A percentile compares a stretch with the other conserved stretches of the same genome.
phyloP scores from a whole-genome alignment of 2,888 invertebrate species.

The Caenorhabditis sp. region DNA sequence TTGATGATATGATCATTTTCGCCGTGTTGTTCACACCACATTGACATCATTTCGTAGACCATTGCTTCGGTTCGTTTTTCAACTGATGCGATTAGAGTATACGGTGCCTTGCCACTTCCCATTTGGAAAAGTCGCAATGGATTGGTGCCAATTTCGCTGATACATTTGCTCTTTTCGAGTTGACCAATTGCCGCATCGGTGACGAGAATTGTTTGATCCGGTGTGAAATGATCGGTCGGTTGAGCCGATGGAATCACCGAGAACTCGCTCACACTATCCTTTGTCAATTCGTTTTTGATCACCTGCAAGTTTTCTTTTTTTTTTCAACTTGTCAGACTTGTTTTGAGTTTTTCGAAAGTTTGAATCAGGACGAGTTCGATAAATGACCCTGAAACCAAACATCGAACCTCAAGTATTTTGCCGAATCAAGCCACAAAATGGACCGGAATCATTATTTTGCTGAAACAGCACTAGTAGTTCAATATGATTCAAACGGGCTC shows the following conservation, averaged over 20 bases:
- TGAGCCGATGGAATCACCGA: constrained; percentile 65
- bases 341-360: neutral
- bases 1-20: constrained; percentile 12
- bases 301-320: constrained; percentile 40
- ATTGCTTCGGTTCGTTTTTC: constrained; percentile 68
- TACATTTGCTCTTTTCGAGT: constrained; percentile 38
- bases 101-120: constrained; percentile 61
- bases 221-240: constrained; percentile 68
- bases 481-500: too few species aligned
- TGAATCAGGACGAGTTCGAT: too few species aligned
- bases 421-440: too few species aligned
- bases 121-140: constrained; percentile 37
- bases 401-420: too few species aligned
- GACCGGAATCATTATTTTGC: too few species aligned
- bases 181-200: constrained; percentile 52
- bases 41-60: constrained; percentile 61
- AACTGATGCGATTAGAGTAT: constrained; percentile 61
- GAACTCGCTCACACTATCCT: constrained; percentile 64
- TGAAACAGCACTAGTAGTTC: too few species aligned
- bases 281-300: constrained; percentile 56
- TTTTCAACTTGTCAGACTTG: neutral
- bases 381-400: too few species aligned
- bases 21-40: constrained; percentile 38
- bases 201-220: constrained; percentile 52
- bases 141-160: constrained; percentile 27